Conservation (phyloP, 1,140 invertebrate species). For the Ceratina calcarata region DNA sequence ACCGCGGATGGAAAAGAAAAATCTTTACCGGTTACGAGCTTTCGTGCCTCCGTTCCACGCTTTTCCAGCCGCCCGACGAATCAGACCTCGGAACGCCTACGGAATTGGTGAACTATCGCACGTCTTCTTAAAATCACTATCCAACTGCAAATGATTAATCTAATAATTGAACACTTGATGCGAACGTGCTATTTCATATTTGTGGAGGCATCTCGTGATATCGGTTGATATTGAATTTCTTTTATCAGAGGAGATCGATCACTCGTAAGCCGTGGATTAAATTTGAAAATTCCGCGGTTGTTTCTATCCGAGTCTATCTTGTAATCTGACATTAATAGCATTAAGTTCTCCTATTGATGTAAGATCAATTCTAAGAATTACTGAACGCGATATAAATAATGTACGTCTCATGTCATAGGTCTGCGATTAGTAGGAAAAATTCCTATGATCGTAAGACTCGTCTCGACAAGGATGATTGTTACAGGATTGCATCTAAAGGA, state of each 20-base stretch:
- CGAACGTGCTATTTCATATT: too few relatives aligned
- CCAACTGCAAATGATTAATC: too few relatives aligned
- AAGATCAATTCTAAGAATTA: not conserved
- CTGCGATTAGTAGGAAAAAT: not conserved
- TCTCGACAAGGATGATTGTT: not conserved
- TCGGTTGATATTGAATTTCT: not conserved
- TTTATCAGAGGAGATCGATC: not conserved
- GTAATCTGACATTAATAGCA: not conserved
- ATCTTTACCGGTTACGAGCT: constrained; percentile 22
- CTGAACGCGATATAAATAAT: not conserved
- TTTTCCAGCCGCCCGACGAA: constrained; percentile 35
- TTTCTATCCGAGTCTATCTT: not conserved
- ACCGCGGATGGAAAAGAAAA: constrained; percentile 47
- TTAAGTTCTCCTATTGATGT: too few relatives aligned
- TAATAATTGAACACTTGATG: too few relatives aligned
- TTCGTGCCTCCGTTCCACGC: not conserved
- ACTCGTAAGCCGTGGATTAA: not conserved
- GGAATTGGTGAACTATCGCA: not conserved
- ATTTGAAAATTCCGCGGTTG: not conserved
- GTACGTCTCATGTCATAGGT: not conserved
- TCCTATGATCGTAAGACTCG: not conserved
- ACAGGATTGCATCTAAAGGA: not conserved
- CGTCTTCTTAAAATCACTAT: too few relatives aligned
- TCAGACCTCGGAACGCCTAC: not conserved
- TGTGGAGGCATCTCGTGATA: constrained; percentile 5